These are phyloP conservation scores for Enteromius afrohamiltoni DNA, from an alignment of 2,797 vertebrate species.

Conservation along the genomic window DNA sequence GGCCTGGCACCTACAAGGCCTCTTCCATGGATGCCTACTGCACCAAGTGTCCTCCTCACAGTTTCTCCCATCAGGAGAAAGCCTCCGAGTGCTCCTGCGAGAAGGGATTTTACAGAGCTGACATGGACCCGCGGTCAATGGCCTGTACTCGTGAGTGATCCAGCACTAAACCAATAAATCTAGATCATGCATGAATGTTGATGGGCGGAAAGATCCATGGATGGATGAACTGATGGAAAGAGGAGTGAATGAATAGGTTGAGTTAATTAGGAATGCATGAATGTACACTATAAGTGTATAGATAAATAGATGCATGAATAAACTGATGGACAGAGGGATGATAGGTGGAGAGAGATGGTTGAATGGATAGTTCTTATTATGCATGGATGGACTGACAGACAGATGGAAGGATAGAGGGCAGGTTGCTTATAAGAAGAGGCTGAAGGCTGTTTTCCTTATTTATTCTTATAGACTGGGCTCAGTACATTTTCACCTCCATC, in stretches of 20 bases:
- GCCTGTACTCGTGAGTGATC: slow-evolving; percentile 82
- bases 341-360: neutral
- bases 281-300: neutral
- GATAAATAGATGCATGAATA: neutral
- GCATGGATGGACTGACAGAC: neutral
- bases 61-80: slow-evolving; percentile 79
- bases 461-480: slow-evolving; percentile 33
- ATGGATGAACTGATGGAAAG: neutral
- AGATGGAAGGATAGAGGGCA: neutral
- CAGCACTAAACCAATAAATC: neutral
- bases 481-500: slow-evolving; percentile 52
- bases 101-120: slow-evolving; percentile 79
- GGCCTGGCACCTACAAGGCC: slow-evolving; percentile 83
- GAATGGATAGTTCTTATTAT: neutral
- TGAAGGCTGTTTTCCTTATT: slow-evolving; percentile 30
- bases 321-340: neutral
- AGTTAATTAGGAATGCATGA: slow-evolving; percentile 2
- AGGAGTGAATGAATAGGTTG: neutral
- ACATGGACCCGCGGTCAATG: slow-evolving; percentile 80
- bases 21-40: slow-evolving; percentile 83
- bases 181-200: slow-evolving; percentile 15
- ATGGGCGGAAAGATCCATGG: neutral
- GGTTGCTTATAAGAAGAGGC: neutral
- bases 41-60: slow-evolving; percentile 83
- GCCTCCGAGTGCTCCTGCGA: slow-evolving; percentile 80